Evolutionary conservation across 2,113 vertebrate genomes (phyloP), one percentile per base, ranked within the genome.

Genomic region (chimpanzee (Pan troglodytes)): DNA sequence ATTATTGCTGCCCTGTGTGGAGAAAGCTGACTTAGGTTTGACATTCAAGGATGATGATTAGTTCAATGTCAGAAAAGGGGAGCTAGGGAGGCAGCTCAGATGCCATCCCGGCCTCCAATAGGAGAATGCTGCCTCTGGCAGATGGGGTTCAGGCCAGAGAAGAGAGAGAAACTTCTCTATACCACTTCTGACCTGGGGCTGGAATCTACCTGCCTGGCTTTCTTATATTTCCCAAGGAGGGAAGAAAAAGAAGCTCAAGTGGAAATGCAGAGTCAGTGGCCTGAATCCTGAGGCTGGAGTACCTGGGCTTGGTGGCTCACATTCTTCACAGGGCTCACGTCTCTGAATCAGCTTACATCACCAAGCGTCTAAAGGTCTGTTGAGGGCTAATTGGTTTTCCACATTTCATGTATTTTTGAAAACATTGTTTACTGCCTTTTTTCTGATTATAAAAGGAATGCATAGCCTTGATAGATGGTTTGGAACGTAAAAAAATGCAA

Each of bases 341-440:
- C 11, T 32, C 35, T 5, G 0, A 35, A 50, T 18, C 76, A 20
- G 38, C 88, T 25, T 13, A 8, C 6, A 50, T 17, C 10, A 38
- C 40, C 14, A 17, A 27, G 40, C 76, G 13, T n/a, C 57, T 27
- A n/a, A 45, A 88, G 32, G 59, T 22, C 13, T 5, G 1, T 0
- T 6, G 32, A 87, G 7, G 17, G 35, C 88, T 87, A 79, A 79
- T 8, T 52, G 35, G 14, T 45, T 57, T 93, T 68, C 57, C 17
- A 76, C 8, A 55, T 59, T 55, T 35, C 38, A 55, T 52, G 38
- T 30, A 73, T 88, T 79, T 97, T 72, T 8, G 57, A 76, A 93
- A 95, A 40, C 13, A 72, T 32, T 14, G 72, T 59, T 61, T 85
- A 57, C 7, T 38, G 32, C 57, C n/a, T 57, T 95, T 81, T 12